Percentiles rank a stretch among this genome's conserved stretches.
These are phyloP conservation scores for Megaustenia siamemsis DNA, from an alignment of 2,888 invertebrate species.

Conservation along the genomic window DNA sequence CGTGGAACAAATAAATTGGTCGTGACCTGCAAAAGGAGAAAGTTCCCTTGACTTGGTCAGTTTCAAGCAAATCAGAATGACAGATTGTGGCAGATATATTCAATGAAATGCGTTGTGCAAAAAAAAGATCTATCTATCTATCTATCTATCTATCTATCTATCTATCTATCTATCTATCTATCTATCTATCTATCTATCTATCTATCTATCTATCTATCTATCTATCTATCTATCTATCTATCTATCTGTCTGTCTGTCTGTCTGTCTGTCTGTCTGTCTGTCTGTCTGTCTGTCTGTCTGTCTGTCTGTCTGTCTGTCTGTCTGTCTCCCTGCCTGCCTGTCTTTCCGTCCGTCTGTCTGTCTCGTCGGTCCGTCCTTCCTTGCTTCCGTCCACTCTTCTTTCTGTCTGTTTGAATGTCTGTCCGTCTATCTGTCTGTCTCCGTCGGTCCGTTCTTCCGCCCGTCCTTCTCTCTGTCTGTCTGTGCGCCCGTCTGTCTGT, in stretches of 20 bases:
- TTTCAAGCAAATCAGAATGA: too few relatives aligned
- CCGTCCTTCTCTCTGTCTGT: background rate
- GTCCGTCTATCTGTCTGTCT: background rate
- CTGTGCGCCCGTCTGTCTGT: background rate
- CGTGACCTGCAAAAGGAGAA: too few relatives aligned
- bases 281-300: background rate
- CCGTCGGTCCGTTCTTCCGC: background rate
- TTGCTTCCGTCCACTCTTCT: background rate
- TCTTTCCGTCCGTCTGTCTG: background rate
- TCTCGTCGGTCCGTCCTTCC: background rate
- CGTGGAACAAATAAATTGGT: too few relatives aligned
- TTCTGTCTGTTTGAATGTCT: background rate
- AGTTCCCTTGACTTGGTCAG: too few relatives aligned
- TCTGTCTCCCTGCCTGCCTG: background rate
- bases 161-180: constrained; percentile 11
- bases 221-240: constrained; percentile 10
- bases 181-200: constrained; percentile 25
- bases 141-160: constrained; percentile 3
- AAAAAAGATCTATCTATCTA: background rate
- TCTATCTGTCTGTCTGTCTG: background rate
- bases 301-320: background rate
- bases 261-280: background rate
- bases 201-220: constrained; percentile 23
- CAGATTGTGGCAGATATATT: too few relatives aligned
- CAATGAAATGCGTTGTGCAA: too few relatives aligned